Conservation (phyloP, 1,140 invertebrate genomes). For the Nasonia longicornis region DNA sequence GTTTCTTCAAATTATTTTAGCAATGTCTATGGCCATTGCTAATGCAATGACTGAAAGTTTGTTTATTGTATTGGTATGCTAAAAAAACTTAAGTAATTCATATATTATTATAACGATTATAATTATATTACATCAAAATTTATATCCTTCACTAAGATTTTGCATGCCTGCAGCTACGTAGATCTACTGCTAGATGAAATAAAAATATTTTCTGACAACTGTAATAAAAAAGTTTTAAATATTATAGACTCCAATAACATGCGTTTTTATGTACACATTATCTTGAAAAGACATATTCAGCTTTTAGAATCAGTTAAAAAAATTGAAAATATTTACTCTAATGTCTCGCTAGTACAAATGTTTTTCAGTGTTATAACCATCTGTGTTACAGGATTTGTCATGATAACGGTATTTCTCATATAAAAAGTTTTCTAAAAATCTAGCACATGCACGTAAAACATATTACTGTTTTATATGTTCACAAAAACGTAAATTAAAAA, state of each 20-base stretch:
- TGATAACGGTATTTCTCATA: slow-evolving; percentile 2
- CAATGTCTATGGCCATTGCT: background rate
- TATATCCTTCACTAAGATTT: slow-evolving; percentile 5
- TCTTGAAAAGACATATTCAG: background rate
- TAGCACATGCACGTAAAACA: background rate
- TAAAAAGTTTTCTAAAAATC: background rate
- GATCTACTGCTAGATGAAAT: slow-evolving; percentile 11
- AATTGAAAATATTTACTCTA: slow-evolving; percentile 18
- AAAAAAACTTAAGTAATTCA: background rate
- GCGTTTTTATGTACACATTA: background rate
- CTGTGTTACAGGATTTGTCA: slow-evolving; percentile 17
- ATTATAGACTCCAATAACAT: no score
- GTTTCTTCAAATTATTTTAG: slow-evolving; percentile 7
- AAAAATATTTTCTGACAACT: background rate
- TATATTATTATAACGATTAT: background rate
- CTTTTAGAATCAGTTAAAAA: slow-evolving; percentile 20
- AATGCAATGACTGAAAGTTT: slow-evolving; percentile 1
- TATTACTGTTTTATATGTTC: background rate
- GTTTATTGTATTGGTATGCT: slow-evolving; percentile 11
- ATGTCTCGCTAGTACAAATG: slow-evolving; percentile 18
- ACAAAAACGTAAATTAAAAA: background rate
- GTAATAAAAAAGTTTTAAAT: background rate
- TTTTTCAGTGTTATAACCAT: slow-evolving; percentile 24
- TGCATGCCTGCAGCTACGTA: background rate
- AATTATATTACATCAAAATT: background rate